Percentiles rank a stretch among this genome's conserved stretches.
Evolutionary conservation across 2,888 invertebrate species (phyloP).

Genomic region (Athalia rosae): DNA sequence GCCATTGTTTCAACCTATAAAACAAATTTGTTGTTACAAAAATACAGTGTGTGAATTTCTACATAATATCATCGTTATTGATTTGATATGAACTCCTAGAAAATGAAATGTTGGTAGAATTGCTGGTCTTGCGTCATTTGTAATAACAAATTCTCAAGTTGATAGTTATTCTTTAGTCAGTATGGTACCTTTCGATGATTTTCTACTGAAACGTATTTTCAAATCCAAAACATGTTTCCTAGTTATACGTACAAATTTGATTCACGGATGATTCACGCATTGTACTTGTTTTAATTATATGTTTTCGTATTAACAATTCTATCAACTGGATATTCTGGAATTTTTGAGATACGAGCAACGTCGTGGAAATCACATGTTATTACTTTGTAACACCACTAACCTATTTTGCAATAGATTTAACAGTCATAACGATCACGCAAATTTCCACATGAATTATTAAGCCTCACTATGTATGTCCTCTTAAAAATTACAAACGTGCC

Average conservation of each 20-base stretch:
- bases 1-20: conserved; percentile 24
- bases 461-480: conserved; percentile 42
- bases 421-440: conserved; percentile 31
- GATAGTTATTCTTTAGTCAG: too few species aligned
- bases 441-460: conserved; percentile 37
- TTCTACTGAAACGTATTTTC: too few species aligned
- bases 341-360: background rate
- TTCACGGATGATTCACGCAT: background rate
- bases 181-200: too few species aligned
- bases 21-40: conserved; percentile 27
- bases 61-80: conserved; percentile 43
- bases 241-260: background rate
- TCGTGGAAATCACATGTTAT: conserved; percentile 22
- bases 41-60: conserved; percentile 40
- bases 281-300: conserved; percentile 10
- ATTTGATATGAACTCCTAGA: conserved; percentile 49
- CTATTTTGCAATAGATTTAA: conserved; percentile 34
- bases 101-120: conserved; percentile 57
- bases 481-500: conserved; percentile 11
- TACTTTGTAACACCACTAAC: conserved; percentile 20
- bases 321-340: conserved; percentile 27
- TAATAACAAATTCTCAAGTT: conserved; percentile 6
- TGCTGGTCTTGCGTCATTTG: conserved; percentile 36
- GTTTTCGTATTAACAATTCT: conserved; percentile 36
- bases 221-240: too few species aligned